Percentiles rank a stretch among this genome's conserved stretches.
Conservation (phyloP, 2,888 invertebrate species). For the Eupithecia pulchellata region DNA sequence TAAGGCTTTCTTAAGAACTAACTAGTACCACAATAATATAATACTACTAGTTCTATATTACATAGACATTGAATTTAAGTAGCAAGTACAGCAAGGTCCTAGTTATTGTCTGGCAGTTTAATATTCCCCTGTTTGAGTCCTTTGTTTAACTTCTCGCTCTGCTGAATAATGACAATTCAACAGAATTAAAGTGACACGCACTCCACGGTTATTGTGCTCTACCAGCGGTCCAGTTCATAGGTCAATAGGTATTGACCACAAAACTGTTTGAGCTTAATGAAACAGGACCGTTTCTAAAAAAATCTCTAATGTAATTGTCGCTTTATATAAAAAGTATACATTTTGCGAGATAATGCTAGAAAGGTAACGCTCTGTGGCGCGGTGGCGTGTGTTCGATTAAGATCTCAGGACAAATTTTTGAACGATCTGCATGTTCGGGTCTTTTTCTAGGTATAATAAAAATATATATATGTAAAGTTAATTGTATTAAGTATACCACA, state of each 20-base stretch:
- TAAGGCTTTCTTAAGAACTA: not conserved
- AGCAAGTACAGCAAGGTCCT: not conserved
- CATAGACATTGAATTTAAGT: not conserved
- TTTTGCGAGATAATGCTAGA: too few species aligned
- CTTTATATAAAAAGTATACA: too few species aligned
- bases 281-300: not conserved
- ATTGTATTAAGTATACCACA: too few species aligned
- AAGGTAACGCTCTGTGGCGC: too few species aligned
- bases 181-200: slow-evolving; percentile 25
- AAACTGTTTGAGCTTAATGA: not conserved
- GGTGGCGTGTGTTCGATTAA: too few species aligned
- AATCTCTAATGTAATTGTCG: not conserved
- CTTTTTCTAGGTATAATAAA: too few species aligned
- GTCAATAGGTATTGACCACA: slow-evolving; percentile 18
- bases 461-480: too few species aligned
- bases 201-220: slow-evolving; percentile 27
- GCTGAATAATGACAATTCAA: slow-evolving; percentile 30
- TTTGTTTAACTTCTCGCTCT: slow-evolving; percentile 27
- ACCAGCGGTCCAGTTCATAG: slow-evolving; percentile 26
- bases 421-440: too few species aligned
- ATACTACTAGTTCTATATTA: too few species aligned
- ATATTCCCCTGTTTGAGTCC: not conserved
- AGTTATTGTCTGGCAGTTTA: not conserved
- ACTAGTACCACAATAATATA: too few species aligned
- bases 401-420: too few species aligned